A percentile compares a stretch with the other conserved stretches of the same genome.
phyloP scores from a whole-genome alignment of 2,888 invertebrate genomes.

The Heteropelma amictum region DNA sequence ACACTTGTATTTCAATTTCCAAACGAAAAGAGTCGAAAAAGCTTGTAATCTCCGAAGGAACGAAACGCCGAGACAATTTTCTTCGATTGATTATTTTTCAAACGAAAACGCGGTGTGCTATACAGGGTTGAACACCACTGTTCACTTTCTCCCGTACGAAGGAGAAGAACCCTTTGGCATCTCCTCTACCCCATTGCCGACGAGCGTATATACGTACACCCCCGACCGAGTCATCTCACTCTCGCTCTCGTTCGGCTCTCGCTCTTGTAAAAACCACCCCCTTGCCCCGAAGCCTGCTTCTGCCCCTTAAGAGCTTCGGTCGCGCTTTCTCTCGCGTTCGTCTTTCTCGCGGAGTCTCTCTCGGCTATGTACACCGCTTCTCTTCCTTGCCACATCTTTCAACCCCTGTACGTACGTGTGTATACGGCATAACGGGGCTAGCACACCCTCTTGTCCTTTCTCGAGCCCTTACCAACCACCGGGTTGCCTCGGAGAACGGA shows the following conservation, averaged over 20 bases:
- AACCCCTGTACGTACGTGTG: constrained; percentile 56
- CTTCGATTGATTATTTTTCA: not conserved
- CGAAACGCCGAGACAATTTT: not conserved
- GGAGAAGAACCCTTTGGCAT: constrained; percentile 75
- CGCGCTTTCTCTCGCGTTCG: constrained; percentile 21
- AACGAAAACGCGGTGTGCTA: not conserved
- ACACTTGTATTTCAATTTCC: too few relatives aligned
- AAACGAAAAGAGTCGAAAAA: too few relatives aligned
- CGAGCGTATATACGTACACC: too few relatives aligned
- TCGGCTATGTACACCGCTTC: constrained; percentile 41
- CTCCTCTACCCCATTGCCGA: constrained; percentile 62
- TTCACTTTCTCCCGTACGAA: constrained; percentile 72
- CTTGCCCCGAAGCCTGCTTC: constrained; percentile 22
- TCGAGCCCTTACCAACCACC: constrained; percentile 60
- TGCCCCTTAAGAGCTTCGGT: constrained; percentile 44
- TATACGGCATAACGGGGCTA: constrained; percentile 31
- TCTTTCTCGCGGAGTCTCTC: constrained; percentile 26
- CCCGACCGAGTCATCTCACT: constrained; percentile 71
- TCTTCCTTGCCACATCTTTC: constrained; percentile 60
- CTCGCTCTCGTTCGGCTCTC: constrained; percentile 74
- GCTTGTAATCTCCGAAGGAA: too few relatives aligned
- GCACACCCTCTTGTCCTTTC: constrained; percentile 61
- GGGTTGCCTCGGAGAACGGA: constrained; percentile 41
- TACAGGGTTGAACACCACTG: constrained; percentile 73
- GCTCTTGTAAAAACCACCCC: constrained; percentile 51